Conservation (phyloP, 2,888 invertebrate species). For the Syritta pipiens region DNA sequence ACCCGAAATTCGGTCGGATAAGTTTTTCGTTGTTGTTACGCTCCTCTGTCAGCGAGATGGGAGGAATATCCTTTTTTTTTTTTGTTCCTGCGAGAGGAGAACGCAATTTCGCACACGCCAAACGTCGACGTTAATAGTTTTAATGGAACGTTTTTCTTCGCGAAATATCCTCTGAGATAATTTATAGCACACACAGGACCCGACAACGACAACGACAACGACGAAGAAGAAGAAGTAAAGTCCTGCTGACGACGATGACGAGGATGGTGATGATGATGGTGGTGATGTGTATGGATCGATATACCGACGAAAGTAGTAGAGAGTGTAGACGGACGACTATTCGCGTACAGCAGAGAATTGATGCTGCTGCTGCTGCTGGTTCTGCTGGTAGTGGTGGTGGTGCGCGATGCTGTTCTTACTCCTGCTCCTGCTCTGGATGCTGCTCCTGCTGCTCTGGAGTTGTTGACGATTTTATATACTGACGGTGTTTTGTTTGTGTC, state of each 20-base stretch:
- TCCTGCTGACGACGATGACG: constrained; percentile 66
- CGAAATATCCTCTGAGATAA: constrained; percentile 41
- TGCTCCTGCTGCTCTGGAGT: constrained; percentile 10
- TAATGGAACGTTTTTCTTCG: constrained; percentile 21
- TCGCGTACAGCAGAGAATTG: constrained; percentile 63
- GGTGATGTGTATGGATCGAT: constrained; percentile 69
- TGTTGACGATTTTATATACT: constrained; percentile 54
- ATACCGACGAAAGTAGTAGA: constrained; percentile 68
- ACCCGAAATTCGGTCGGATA: constrained; percentile 65
- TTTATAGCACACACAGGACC: constrained; percentile 61
- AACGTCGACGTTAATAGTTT: constrained; percentile 19
- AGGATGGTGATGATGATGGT: constrained; percentile 60
- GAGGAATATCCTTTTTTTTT: constrained; percentile 8
- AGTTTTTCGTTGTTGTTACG: no score
- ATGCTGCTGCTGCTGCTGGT: constrained; percentile 40
- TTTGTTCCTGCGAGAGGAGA: not conserved
- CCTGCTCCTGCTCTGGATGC: constrained; percentile 31
- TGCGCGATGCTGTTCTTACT: constrained; percentile 61
- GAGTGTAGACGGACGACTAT: constrained; percentile 48
- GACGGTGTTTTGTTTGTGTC: constrained; percentile 44
- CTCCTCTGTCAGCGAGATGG: constrained; percentile 5
- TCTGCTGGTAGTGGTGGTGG: constrained; percentile 49
- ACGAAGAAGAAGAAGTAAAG: constrained; percentile 49
- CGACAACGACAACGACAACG: no score
- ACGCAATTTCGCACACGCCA: no score